Evolutionary conservation across 2,888 invertebrate species (phyloP).

Genomic region (Synergus itoensis): DNA sequence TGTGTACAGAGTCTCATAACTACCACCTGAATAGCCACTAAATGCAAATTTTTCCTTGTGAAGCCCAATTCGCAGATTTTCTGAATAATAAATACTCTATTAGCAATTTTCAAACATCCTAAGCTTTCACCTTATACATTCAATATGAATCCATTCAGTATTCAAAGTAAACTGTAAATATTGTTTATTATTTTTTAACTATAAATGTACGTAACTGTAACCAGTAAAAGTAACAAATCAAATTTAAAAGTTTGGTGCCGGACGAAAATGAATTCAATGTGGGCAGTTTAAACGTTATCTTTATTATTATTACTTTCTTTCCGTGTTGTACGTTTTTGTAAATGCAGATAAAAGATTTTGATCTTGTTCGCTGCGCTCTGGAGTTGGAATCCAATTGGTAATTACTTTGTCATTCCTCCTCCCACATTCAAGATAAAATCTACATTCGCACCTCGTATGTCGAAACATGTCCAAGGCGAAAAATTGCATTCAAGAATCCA

Average conservation of each 20-base stretch:
- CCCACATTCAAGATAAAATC: constrained; percentile 7
- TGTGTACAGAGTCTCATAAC: neutral
- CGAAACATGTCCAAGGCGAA: neutral
- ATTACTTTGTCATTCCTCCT: constrained; percentile 7
- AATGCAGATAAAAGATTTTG: constrained; percentile 1
- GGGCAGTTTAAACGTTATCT: neutral
- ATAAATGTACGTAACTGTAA: no score
- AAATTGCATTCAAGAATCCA: neutral
- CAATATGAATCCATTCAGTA: no score
- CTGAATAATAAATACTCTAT: neutral
- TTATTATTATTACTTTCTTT: neutral
- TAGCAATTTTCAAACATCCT: neutral
- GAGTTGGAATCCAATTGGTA: constrained; percentile 7
- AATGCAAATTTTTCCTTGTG: neutral
- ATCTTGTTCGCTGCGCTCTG: neutral
- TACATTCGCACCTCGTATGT: constrained; percentile 7
- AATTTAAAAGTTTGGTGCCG: neutral
- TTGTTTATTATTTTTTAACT: no score
- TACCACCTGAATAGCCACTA: neutral
- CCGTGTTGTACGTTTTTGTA: constrained; percentile 2
- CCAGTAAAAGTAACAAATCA: neutral
- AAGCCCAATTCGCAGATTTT: neutral
- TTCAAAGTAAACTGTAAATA: no score
- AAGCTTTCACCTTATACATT: no score
- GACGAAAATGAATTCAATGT: neutral